Conservation (phyloP, 2,797 vertebrate genomes). For the Anableps anableps region DNA sequence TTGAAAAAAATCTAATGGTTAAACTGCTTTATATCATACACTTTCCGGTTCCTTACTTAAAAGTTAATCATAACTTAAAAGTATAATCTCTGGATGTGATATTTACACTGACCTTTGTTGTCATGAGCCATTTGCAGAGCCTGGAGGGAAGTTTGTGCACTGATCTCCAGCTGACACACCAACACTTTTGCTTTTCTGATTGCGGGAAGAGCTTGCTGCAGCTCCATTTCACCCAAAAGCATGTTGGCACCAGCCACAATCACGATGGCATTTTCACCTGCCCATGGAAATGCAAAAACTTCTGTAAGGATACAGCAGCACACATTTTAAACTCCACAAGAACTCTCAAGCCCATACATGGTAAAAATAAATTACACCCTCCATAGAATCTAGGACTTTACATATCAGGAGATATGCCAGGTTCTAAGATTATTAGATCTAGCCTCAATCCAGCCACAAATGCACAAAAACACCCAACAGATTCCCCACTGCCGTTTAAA, state of each 20-base stretch:
- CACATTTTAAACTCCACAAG: slow-evolving; percentile 10
- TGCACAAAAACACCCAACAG: background rate
- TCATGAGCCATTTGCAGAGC: slow-evolving; percentile 88
- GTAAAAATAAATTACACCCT: background rate
- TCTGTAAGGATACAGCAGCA: background rate
- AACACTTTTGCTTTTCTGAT: slow-evolving; percentile 87
- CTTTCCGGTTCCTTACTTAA: background rate
- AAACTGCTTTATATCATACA: background rate
- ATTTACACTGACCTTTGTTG: slow-evolving; percentile 83
- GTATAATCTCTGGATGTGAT: background rate
- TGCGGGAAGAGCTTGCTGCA: slow-evolving; percentile 80
- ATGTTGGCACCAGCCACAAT: slow-evolving; percentile 96
- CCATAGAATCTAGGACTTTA: background rate
- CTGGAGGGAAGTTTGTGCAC: slow-evolving; percentile 83
- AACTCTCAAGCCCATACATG: background rate
- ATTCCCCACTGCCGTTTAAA: background rate
- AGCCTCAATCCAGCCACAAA: background rate
- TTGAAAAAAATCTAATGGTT: background rate
- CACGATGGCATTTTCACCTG: slow-evolving; percentile 96
- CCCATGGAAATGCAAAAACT: slow-evolving; percentile 15
- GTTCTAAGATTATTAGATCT: background rate
- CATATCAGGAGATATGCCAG: background rate
- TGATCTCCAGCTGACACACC: slow-evolving; percentile 94
- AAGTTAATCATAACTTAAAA: background rate
- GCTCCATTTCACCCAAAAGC: slow-evolving; percentile 86